These are phyloP conservation scores for Phallusia fumigata DNA, from an alignment of 23 tunicate genomes.

Conservation along the genomic window DNA sequence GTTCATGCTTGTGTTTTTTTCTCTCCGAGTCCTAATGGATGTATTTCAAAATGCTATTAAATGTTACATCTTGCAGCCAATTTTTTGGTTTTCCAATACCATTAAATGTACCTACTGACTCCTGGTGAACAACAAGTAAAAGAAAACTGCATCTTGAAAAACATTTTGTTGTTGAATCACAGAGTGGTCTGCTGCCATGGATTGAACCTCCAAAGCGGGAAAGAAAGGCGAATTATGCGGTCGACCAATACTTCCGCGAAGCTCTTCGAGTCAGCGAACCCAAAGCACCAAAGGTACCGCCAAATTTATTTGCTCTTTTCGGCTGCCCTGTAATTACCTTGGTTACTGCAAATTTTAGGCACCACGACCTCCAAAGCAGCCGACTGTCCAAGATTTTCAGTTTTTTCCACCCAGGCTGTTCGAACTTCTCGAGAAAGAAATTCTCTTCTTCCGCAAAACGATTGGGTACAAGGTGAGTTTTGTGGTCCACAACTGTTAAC, in stretches of 20 bases:
- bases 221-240: constrained; percentile 96
- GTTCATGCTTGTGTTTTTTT: no score
- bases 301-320: no score
- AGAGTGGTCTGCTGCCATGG: constrained; percentile 90
- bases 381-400: constrained; percentile 94
- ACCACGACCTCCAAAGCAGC: constrained; percentile 98
- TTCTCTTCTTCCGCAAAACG: constrained; percentile 73
- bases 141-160: background rate
- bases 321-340: background rate
- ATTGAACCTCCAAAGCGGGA: constrained; percentile 99
- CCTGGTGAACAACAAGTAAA: no score
- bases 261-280: constrained; percentile 93
- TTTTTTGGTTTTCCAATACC: no score
- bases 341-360: constrained; percentile 37
- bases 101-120: no score
- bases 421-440: constrained; percentile 86
- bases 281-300: constrained; percentile 89
- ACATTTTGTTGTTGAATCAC: background rate
- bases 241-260: constrained; percentile 97
- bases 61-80: no score
- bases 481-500: no score
- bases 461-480: constrained; percentile 77
- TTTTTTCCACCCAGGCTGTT: constrained; percentile 92
- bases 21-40: no score
- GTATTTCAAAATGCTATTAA: no score